Evolutionary conservation across 2,797 vertebrate genomes (phyloP).

Genomic region (Hydrolagus colliei): DNA sequence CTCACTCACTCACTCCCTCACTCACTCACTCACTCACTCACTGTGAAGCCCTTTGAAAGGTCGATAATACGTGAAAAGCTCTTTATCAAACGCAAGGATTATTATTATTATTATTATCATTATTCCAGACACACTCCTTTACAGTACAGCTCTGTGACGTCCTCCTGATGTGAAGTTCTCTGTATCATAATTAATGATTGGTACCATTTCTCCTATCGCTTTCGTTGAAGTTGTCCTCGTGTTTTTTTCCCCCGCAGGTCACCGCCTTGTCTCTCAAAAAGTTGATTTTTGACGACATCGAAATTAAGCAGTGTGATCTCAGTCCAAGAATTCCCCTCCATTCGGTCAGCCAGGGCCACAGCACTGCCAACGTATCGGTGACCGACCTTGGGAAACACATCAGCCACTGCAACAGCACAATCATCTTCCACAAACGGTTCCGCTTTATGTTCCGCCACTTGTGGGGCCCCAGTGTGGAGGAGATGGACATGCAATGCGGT

Average conservation of each 20-base stretch:
- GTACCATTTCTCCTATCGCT: too few species aligned
- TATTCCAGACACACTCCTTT: too few species aligned
- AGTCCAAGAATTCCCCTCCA: background rate
- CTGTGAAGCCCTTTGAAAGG: too few species aligned
- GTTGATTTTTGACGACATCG: background rate
- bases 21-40: too few species aligned
- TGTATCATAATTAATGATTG: too few species aligned
- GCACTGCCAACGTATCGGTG: background rate
- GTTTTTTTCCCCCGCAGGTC: slow-evolving; percentile 15
- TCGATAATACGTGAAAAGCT: too few species aligned
- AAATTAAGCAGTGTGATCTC: background rate
- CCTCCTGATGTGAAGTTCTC: too few species aligned
- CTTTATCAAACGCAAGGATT: too few species aligned
- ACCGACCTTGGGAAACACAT: too few species aligned
- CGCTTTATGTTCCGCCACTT: background rate
- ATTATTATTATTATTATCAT: too few species aligned
- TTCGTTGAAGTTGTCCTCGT: background rate
- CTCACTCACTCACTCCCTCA: too few species aligned
- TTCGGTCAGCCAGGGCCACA: background rate
- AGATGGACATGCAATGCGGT: background rate
- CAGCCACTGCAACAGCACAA: background rate
- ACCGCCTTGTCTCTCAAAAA: background rate
- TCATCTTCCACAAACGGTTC: background rate
- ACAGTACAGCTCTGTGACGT: too few species aligned
- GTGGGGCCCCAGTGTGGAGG: slow-evolving; percentile 14